Base-by-base conservation (phyloP, 1,140 invertebrate species). In the Ceratoteleas bidentatus region DNA sequence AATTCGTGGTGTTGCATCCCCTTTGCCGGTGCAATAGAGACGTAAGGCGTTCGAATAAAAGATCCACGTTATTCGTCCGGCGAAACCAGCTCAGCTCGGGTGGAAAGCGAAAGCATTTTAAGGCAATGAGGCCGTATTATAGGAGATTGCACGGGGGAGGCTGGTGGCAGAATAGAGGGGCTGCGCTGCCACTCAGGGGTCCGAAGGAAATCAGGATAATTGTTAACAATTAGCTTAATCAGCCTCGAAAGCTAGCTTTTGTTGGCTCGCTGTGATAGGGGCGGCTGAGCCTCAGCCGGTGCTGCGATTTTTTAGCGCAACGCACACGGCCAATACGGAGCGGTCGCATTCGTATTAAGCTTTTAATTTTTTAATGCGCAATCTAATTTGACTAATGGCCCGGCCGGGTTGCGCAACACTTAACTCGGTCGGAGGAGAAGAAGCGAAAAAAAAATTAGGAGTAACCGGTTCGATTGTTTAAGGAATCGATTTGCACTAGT, bases 181-280 rank as follows among this genome's bases (percentile, higher is more conserved):
- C 75, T 83, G 85, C 38, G 58, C 83, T 73, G 64, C 81, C 81
- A 87, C 85, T 88, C 84, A 83, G 85, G 83, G 86, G 81, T 85
- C 85, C 81, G 84, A 82, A 89, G 90, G 87, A 90, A 91, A 90
- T 91, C 88, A 87, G 87, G 88, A 89, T 91, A 91, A 91, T 91
- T 91, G 90, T 91, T 91, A 90, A 91, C 88, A 91, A 91, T 91
- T 90, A 91, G 87, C 88, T 90, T 90, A 90, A 91, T 91, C 90
- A 90, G 89, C 85, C 86, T 88, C 85, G 88, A 90, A 89, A 88
- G 88, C 83, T 84, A 85, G 87, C 88, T 89, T 88, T 88, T 88
- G 86, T 88, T 87, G 82, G 56, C 50, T 65, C 49, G 69, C 40
- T 85, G 81, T 83, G 85, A 88, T 87, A 86, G 84, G 76, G 72